These are phyloP conservation scores for Chamaetylas fuelleborni DNA, from an alignment of 2,113 vertebrate species.

Conservation along the genomic window DNA sequence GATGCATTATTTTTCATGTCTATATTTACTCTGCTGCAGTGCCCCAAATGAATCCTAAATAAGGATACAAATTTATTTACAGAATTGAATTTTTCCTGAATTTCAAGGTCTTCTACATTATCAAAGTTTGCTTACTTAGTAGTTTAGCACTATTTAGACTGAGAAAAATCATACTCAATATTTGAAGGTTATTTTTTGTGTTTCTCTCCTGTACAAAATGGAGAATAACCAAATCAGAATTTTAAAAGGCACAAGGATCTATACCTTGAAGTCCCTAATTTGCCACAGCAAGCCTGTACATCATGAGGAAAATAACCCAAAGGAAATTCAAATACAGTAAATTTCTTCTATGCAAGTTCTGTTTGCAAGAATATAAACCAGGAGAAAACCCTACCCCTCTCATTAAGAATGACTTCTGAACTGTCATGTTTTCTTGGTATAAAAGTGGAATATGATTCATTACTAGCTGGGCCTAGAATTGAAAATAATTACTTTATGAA, in stretches of 20 bases:
- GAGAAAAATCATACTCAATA: not conserved
- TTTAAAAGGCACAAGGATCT: not conserved
- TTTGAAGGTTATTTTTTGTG: not conserved
- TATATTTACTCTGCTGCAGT: not conserved
- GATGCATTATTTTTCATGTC: not conserved
- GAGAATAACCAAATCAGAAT: not conserved
- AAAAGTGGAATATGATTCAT: not conserved
- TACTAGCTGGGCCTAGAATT: not conserved
- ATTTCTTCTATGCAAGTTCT: not conserved
- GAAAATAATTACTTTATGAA: not conserved
- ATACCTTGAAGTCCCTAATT: not conserved
- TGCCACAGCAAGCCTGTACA: not conserved
- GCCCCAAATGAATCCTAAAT: not conserved
- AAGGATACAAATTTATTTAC: not conserved
- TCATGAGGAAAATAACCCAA: not conserved
- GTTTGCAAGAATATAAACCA: not conserved
- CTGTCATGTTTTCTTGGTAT: not conserved
- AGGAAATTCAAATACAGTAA: not conserved
- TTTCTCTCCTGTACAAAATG: not conserved
- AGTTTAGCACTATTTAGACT: not conserved
- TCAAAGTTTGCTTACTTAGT: not conserved
- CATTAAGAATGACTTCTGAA: not conserved
- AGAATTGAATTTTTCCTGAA: not conserved
- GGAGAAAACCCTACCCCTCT: not conserved
- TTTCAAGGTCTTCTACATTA: not conserved